Base-by-base conservation (phyloP, 2,797 vertebrate species). In the Sebastes minor region DNA sequence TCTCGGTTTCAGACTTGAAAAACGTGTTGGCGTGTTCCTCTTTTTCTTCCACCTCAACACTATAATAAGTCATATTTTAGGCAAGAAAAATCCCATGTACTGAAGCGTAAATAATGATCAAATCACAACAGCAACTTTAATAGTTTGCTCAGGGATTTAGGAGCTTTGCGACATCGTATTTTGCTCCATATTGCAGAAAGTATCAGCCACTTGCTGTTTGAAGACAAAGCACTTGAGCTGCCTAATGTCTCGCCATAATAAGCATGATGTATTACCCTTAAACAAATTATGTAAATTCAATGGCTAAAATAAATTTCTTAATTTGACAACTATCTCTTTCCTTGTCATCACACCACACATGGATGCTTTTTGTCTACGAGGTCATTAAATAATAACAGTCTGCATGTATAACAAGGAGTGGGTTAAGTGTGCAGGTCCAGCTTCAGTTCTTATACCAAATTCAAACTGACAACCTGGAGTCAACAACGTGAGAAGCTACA, bases 391-490 rank as follows among this genome's bases (percentile, higher is more conserved):
- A 14, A 33, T 42, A 2, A 20, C n/a, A 25, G 49, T 10, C 0
- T 38, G 8, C 7, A 13, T 73, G 10, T 25, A 14, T 53, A 75
- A 72, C 2, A 55, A 66, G 9, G 11, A 38, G 10, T 9, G 4
- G 22, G 38, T 81, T 13, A 71, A 20, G 63, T 59, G 66, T 33
- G 32, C 23, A 27, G 70, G 28, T 32, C 22, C 8, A 6, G 33
- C 53, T 82, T 66, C 14, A 30, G 18, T 38, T 55, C 49, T 63
- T 18, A 20, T 11, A 71, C 55, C 49, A 22, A 85, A 88, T 80
- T 70, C 59, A 82, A 82, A 71, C 30, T 67, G 80, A 86, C 76
- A 88, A 59, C 70, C 32, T 11, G 33, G 42, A 64, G 75, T 78
- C 53, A 46, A 49, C n/a, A 20, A 59, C 12, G 38, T 59, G 76